A percentile compares a stretch with the other conserved stretches of the same genome.
phyloP scores from a whole-genome alignment of 2,113 vertebrate species.

The Lepisosteus oculatus region DNA sequence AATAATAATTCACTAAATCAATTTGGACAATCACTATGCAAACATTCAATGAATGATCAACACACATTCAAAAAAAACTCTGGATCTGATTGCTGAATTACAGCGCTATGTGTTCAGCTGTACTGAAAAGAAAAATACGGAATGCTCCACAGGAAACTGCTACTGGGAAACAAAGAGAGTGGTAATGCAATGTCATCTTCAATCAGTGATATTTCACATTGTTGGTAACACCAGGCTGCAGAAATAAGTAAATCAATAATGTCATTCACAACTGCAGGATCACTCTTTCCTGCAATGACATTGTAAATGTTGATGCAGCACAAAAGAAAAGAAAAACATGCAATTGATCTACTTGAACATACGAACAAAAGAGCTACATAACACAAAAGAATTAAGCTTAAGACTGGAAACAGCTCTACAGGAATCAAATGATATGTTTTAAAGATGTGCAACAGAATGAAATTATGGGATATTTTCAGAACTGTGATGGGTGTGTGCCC shows the following conservation, averaged over 20 bases:
- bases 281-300: constrained; percentile 54
- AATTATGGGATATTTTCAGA: no score
- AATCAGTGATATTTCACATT: constrained; percentile 25
- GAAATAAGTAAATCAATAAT: constrained; percentile 68
- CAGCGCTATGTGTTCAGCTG: no score
- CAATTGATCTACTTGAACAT: no score
- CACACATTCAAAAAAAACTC: constrained; percentile 57
- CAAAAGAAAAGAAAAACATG: no score
- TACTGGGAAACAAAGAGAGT: constrained; percentile 13
- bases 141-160: background rate
- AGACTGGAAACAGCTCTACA: no score
- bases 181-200: constrained; percentile 41
- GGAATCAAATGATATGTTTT: no score
- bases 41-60: constrained; percentile 67
- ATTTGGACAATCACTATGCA: constrained; percentile 58
- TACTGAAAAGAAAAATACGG: no score
- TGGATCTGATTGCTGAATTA: constrained; percentile 36
- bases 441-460: no score
- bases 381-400: no score
- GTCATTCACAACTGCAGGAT: constrained; percentile 71
- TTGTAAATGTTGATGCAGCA: constrained; percentile 29
- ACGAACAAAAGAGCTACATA: no score
- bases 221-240: constrained; percentile 46
- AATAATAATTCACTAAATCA: no score
- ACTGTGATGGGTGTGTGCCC: no score